Percentiles rank a stretch among this genome's conserved stretches.
Evolutionary conservation across 2,797 vertebrate species (phyloP).

Genomic region (Lerista edwardsae): DNA sequence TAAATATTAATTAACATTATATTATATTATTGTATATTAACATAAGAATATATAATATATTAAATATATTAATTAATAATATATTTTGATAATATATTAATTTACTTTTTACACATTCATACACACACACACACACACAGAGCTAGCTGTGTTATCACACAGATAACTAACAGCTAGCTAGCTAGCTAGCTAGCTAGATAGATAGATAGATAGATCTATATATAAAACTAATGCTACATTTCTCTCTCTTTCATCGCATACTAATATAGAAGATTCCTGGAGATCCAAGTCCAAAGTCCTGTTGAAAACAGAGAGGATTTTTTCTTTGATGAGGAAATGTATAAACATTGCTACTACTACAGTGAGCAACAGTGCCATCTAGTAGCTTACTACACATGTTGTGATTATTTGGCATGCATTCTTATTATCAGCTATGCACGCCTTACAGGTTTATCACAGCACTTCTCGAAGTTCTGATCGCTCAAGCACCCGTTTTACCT

Average conservation of each 20-base stretch:
- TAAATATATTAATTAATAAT: too few relatives aligned
- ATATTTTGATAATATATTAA: too few relatives aligned
- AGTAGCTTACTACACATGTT: conserved; percentile 25
- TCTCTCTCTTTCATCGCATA: background rate
- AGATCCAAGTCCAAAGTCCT: background rate
- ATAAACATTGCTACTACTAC: conserved; percentile 1
- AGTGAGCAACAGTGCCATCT: conserved; percentile 49
- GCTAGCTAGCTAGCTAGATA: too few relatives aligned
- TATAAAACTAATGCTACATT: background rate
- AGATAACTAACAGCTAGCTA: too few relatives aligned
- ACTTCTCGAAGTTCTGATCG: background rate
- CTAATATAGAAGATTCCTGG: background rate
- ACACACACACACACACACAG: too few relatives aligned
- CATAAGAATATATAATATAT: too few relatives aligned
- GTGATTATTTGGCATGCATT: background rate
- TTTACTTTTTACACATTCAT: too few relatives aligned
- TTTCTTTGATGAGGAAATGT: background rate
- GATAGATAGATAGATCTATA: too few relatives aligned
- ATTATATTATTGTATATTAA: too few relatives aligned
- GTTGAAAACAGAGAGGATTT: background rate
- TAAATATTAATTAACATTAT: too few relatives aligned
- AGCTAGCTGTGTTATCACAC: too few relatives aligned
- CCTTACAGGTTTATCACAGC: background rate
- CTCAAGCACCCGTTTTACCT: background rate
- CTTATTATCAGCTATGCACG: background rate